Evolutionary conservation across 2,888 invertebrate genomes (phyloP), one percentile per base, ranked within the genome.

Genomic region (Opisthograptis luteolata): DNA sequence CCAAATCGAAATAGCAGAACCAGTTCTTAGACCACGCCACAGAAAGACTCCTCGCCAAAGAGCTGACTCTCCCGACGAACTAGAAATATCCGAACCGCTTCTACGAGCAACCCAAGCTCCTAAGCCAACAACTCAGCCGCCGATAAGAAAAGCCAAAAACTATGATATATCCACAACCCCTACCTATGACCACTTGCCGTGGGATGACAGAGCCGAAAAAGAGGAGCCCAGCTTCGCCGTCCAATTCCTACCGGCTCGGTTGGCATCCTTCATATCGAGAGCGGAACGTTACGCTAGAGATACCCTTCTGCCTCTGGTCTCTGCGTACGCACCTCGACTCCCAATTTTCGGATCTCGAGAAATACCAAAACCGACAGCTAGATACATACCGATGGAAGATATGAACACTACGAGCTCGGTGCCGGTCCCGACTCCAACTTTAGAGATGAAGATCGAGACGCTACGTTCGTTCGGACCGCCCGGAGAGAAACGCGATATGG

Each of bases 231-330:
- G 89, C 48, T 90, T 93, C 46, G 95, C 94, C 0, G 95, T 96
- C 0, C 96, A 97, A 75, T 93, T 96, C 68, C 84, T 97, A 30
- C 96, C 96, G 0, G 94, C 95, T 58, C 91, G 95, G 20, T 80
- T 96, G 1, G 95, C 95, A 0, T 94, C 94, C 2, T 93, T 97
- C 78, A 92, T 97, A 34, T 95, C 96, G 25, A 93, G 96, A 62
- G 96, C 96, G 0, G 96, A 96, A 70, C 92, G 94, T 36, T 96
- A 96, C 76, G 96, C 96, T 0, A 91, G 95, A 41, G 94, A 95
- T 74, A 96, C 95, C 0, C 86, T 96, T 1, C 77, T 96, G 41
- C 96, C 96, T 0, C 76, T 96, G 3, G 95, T 96, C 6, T 95
- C 95, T 8, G 94, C 94, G 31, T 95, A 96, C 76, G 95, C 96